Evolutionary conservation across 92 coral and sea anemone species (phyloP).

Genomic region (Siderastrea radians): DNA sequence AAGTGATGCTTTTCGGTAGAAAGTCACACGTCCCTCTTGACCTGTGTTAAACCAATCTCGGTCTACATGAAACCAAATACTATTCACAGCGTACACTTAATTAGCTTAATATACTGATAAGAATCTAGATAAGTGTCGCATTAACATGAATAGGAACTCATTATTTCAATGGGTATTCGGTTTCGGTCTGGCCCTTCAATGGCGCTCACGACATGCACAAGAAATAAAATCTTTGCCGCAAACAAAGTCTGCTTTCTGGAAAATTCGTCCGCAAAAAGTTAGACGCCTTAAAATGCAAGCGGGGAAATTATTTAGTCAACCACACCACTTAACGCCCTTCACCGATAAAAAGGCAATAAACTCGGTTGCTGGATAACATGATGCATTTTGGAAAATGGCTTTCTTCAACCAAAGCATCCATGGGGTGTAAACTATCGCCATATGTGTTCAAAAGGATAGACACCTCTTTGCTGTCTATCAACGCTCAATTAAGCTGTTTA

Average conservation of each 20-base stretch:
- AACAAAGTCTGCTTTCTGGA: background rate
- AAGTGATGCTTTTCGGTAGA: conserved; percentile 22
- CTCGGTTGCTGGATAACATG: background rate
- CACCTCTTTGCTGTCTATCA: conserved; percentile 56
- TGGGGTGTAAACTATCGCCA: conserved; percentile 55
- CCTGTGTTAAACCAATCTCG: conserved; percentile 45
- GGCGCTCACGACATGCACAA: conserved; percentile 60
- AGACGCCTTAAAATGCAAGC: background rate
- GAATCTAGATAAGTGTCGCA: conserved; percentile 85
- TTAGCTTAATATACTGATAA: conserved; percentile 85
- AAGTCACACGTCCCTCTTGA: conserved; percentile 71
- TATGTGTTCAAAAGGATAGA: conserved; percentile 43
- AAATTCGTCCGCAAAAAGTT: background rate
- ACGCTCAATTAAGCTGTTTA: conserved; percentile 61
- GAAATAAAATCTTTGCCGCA: background rate
- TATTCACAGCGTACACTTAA: conserved; percentile 65
- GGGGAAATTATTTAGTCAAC: background rate
- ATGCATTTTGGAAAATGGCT: conserved; percentile 40
- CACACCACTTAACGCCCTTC: background rate
- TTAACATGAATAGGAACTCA: conserved; percentile 76
- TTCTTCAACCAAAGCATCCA: conserved; percentile 43
- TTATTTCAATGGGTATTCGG: conserved; percentile 53
- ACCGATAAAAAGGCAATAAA: background rate
- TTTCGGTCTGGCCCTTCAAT: conserved; percentile 42
- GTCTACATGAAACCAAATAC: conserved; percentile 71